Base-by-base conservation (phyloP, 2,797 vertebrate species). In the Poecile montanus region DNA sequence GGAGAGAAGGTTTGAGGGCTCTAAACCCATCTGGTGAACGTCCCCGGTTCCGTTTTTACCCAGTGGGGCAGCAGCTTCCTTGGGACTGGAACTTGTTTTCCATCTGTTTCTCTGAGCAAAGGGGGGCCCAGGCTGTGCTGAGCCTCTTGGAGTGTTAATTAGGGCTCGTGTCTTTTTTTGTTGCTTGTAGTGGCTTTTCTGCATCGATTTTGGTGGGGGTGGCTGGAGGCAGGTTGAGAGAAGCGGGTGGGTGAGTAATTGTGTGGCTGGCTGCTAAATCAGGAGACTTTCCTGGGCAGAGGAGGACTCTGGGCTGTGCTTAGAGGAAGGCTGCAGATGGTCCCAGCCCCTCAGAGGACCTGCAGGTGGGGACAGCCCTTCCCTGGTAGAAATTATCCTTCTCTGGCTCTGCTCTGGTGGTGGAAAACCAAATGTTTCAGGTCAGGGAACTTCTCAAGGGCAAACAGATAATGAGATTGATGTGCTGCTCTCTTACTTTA, bases 321-420 rank as follows among this genome's bases (percentile, higher is more conserved):
- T 16, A 27, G 63, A 81, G 91, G 74, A 87, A 89, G 79, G 76
- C 42, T 96, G 57, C 94, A 95, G 94, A 89, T 96, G 94, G 93
- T 72, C 76, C 65, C 42, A 57, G 68, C 26, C 63, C 57, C 67
- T 82, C 47, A 18, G 73, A 86, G 79, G 50, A 90, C 12, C 63
- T 2, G 7, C 70, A 61, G 91, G 91, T 92, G 58, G 79, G 56
- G 61, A 36, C 1, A 5, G 40, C 66, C 51, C 42, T 84, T 94
- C n/a, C 40, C 66, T 78, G 51, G 58, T 72, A 89, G 82, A 54
- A 78, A 75, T 66, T 34, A 25, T 13, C 48, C 65, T 81, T 19
- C 38, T n/a, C 11, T 20, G 54, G 44, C 71, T 88, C 80, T 91
- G 82, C 67, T 91, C 84, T 45, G 58, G 12, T 47, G 44, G 82